Percentiles rank a stretch among this genome's conserved stretches.
phyloP scores from a whole-genome alignment of 2,888 invertebrate species.

The Abrostola tripartita region DNA sequence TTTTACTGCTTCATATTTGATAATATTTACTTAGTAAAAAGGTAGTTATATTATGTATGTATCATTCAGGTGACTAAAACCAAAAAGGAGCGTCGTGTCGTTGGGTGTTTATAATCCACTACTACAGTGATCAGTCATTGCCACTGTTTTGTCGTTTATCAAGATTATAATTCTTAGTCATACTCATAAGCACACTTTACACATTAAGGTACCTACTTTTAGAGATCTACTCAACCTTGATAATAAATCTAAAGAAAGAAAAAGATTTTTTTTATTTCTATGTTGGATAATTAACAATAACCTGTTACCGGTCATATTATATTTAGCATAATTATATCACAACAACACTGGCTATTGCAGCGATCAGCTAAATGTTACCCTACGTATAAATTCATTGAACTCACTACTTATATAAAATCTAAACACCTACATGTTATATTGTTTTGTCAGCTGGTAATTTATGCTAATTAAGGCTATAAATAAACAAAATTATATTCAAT shows the following conservation, averaged over 20 bases:
- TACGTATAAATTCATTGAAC: conserved; percentile 38
- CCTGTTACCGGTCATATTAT: background rate
- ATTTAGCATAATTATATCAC: conserved; percentile 3
- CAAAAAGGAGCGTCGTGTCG: too few relatives aligned
- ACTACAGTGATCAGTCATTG: too few relatives aligned
- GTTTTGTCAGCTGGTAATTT: conserved; percentile 36
- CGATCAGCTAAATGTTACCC: conserved; percentile 23
- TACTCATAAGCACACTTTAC: too few relatives aligned
- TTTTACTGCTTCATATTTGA: conserved; percentile 3
- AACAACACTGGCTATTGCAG: conserved; percentile 17
- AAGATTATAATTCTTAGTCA: too few relatives aligned
- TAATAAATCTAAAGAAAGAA: too few relatives aligned
- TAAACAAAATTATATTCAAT: conserved; percentile 6
- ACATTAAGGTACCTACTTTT: too few relatives aligned
- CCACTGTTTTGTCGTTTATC: too few relatives aligned
- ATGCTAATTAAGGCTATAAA: conserved; percentile 26
- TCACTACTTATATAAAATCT: conserved; percentile 3
- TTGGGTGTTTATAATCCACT: too few relatives aligned
- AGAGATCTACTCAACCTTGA: too few relatives aligned
- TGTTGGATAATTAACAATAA: background rate
- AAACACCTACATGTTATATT: conserved; percentile 17
- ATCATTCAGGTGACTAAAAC: conserved; percentile 3
- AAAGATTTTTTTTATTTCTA: too few relatives aligned
- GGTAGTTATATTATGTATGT: conserved; percentile 1
- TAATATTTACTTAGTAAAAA: background rate